phyloP scores from a whole-genome alignment of 2,797 vertebrate genomes.

The Gymnopithys bicolor region DNA sequence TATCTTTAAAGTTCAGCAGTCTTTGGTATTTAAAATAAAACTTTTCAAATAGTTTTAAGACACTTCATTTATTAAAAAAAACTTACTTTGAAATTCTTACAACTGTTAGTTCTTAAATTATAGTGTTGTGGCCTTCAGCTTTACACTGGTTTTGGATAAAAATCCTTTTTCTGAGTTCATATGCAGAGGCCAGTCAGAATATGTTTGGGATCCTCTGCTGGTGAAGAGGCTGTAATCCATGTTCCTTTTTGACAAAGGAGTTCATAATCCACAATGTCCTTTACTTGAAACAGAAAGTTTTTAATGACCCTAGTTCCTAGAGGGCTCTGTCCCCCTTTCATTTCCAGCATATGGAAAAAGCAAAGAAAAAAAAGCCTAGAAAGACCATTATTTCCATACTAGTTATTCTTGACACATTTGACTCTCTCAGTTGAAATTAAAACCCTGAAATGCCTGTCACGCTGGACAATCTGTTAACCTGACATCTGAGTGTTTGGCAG shows the following conservation, averaged over 20 bases:
- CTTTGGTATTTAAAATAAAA: background rate
- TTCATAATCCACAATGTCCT: background rate
- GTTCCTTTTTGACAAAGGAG: background rate
- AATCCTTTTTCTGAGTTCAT: background rate
- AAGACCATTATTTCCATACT: background rate
- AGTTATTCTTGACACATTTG: background rate
- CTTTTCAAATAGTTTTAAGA: background rate
- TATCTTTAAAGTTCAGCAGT: background rate
- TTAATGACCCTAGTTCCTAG: background rate
- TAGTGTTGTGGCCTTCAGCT: background rate
- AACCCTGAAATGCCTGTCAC: background rate
- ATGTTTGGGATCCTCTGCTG: background rate
- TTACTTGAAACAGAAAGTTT: background rate
- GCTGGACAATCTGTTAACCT: background rate
- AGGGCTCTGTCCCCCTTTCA: background rate
- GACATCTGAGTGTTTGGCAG: background rate
- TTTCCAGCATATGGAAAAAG: background rate
- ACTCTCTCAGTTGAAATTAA: background rate
- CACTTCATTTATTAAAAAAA: background rate
- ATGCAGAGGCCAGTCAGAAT: background rate
- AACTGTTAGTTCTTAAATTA: background rate
- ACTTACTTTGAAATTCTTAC: background rate
- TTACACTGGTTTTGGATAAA: background rate
- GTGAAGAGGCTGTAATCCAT: background rate
- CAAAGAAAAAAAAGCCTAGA: background rate